Evolutionary conservation across 2,888 invertebrate species (phyloP).

Genomic region (Melanchra persicariae): DNA sequence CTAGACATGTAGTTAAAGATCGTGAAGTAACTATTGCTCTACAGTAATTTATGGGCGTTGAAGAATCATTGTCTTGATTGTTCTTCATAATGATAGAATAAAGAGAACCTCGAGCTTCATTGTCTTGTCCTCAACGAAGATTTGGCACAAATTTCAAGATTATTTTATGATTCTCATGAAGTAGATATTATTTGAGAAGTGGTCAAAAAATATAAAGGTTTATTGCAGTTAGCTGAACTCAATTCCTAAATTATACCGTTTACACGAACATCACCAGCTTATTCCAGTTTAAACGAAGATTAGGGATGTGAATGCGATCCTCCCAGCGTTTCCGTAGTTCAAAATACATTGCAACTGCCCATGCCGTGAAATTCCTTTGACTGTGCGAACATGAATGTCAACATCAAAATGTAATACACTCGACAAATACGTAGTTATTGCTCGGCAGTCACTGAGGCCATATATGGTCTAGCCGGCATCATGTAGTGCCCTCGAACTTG

Average conservation of each 20-base stretch:
- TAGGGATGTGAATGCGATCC: constrained; percentile 29
- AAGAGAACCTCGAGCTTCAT: neutral
- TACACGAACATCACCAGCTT: constrained; percentile 3
- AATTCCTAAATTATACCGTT: neutral
- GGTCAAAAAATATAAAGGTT: constrained; percentile 7
- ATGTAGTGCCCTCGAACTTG: constrained; percentile 66
- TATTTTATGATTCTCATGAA: constrained; percentile 8
- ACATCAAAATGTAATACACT: constrained; percentile 36
- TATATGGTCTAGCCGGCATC: constrained; percentile 58
- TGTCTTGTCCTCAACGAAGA: constrained; percentile 2
- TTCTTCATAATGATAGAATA: constrained; percentile 29
- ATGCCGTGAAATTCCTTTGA: constrained; percentile 42
- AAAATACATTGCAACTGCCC: constrained; percentile 44
- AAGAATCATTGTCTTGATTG: constrained; percentile 24
- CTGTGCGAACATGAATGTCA: constrained; percentile 51
- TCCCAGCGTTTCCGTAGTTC: constrained; percentile 25
- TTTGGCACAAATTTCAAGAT: neutral
- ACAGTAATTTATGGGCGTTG: constrained; percentile 31
- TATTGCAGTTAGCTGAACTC: constrained; percentile 2
- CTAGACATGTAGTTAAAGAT: constrained; percentile 15
- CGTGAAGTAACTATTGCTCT: constrained; percentile 34
- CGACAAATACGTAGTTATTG: constrained; percentile 32
- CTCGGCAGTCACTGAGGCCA: constrained; percentile 49
- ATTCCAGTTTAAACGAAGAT: constrained; percentile 15
- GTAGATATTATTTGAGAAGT: constrained; percentile 20